A percentile compares a stretch with the other conserved stretches of the same genome.
Evolutionary conservation across 2,113 vertebrate genomes (phyloP).

Genomic region (Cettia cetti): DNA sequence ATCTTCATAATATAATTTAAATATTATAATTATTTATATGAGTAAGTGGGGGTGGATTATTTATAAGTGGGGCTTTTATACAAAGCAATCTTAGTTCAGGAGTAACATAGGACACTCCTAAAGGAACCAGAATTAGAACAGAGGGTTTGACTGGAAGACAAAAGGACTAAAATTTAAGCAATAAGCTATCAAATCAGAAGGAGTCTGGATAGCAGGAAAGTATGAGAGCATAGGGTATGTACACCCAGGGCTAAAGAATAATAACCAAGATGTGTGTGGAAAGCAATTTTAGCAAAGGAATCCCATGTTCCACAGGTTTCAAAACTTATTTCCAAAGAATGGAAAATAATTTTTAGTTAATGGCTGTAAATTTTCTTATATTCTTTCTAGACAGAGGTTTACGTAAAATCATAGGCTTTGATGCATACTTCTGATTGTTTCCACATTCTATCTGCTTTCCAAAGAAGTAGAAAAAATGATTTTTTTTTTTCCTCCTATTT

Average conservation of each 20-base stretch:
- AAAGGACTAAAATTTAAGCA: not conserved
- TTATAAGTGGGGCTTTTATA: not conserved
- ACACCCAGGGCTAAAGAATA: not conserved
- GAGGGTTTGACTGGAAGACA: not conserved
- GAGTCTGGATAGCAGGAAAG: not conserved
- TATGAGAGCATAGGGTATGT: not conserved
- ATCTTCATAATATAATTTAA: not conserved
- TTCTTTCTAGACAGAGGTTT: not conserved
- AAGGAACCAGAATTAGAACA: not conserved
- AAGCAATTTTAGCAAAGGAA: not conserved
- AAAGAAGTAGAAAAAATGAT: not conserved
- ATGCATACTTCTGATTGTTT: not conserved
- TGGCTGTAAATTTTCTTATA: not conserved
- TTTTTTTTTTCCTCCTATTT: not conserved
- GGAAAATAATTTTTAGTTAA: not conserved
- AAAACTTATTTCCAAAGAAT: not conserved
- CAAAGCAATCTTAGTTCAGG: not conserved
- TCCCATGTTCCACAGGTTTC: not conserved
- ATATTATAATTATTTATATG: not conserved
- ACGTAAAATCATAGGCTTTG: not conserved
- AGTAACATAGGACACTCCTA: not conserved
- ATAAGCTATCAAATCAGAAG: not conserved
- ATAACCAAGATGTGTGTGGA: not conserved
- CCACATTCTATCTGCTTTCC: not conserved
- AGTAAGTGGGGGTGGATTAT: not conserved